These are phyloP conservation scores for Acanthosepion lycidas DNA, from an alignment of 2,888 invertebrate species.

Conservation along the genomic window DNA sequence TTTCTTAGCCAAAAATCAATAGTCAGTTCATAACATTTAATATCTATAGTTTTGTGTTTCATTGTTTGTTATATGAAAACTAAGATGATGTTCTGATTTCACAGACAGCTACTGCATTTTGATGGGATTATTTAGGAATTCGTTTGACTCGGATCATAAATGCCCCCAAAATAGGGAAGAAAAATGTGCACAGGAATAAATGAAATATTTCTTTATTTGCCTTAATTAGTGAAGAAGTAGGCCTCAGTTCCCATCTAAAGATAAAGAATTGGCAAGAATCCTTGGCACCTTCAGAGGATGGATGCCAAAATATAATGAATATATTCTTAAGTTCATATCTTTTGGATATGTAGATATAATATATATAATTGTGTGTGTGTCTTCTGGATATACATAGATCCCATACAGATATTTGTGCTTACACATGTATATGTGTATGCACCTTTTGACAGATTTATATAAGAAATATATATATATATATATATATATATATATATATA, in stretches of 20 bases:
- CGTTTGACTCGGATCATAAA: background rate
- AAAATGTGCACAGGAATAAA: background rate
- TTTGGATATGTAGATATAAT: background rate
- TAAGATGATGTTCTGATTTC: too few species aligned
- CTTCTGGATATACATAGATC: too few species aligned
- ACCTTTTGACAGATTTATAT: background rate
- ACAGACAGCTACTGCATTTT: too few species aligned
- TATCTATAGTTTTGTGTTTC: too few species aligned
- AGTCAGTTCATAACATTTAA: too few species aligned
- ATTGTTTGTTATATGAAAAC: too few species aligned
- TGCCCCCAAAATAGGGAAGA: background rate
- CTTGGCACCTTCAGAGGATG: background rate
- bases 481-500: too few species aligned
- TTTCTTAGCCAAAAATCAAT: too few species aligned
- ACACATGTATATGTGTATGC: too few species aligned
- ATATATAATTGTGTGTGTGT: too few species aligned
- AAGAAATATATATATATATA: background rate
- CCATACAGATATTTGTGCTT: too few species aligned
- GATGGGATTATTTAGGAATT: too few species aligned
- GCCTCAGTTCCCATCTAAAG: background rate
- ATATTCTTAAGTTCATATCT: background rate
- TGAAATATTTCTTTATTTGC: conserved; percentile 21
- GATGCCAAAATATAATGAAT: background rate
- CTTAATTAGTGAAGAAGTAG: background rate
- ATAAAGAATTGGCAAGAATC: conserved; percentile 16